Evolutionary conservation across 2,797 vertebrate genomes (phyloP).

Genomic region (Chaunax sp.): DNA sequence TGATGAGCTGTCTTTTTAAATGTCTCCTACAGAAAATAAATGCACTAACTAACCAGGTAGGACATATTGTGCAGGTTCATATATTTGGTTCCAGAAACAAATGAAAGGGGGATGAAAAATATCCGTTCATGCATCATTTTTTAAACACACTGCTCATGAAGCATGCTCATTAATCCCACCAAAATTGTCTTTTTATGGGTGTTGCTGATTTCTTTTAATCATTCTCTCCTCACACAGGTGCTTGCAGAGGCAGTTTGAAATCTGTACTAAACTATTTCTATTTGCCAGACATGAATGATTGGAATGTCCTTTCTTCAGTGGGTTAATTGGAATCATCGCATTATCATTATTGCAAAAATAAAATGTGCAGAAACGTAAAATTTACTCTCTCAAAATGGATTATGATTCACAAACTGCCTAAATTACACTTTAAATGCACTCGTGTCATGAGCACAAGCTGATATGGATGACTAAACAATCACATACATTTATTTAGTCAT

Average conservation of each 20-base stretch:
- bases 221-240: slow-evolving; percentile 40
- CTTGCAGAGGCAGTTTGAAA: slow-evolving; percentile 47
- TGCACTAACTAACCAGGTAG: slow-evolving; percentile 47
- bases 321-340: slow-evolving; percentile 60
- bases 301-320: slow-evolving; percentile 22
- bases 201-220: slow-evolving; percentile 69
- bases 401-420: slow-evolving; percentile 39
- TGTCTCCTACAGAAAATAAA: slow-evolving; percentile 51
- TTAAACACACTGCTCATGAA: slow-evolving; percentile 59
- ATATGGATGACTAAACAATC: slow-evolving; percentile 38
- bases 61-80: slow-evolving; percentile 54
- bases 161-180: slow-evolving; percentile 58
- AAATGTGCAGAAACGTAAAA: slow-evolving; percentile 31
- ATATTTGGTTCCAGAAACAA: slow-evolving; percentile 46
- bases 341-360: slow-evolving; percentile 48
- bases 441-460: slow-evolving; percentile 26
- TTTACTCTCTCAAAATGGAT: slow-evolving; percentile 40
- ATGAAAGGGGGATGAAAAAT: slow-evolving; percentile 48
- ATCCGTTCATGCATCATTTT: slow-evolving; percentile 59
- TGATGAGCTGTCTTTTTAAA: slow-evolving; percentile 59
- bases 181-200: slow-evolving; percentile 68
- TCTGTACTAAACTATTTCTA: slow-evolving; percentile 53
- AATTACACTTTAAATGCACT: slow-evolving; percentile 31
- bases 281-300: slow-evolving; percentile 56
- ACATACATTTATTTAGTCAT: slow-evolving; percentile 19